These are phyloP conservation scores for Brachionus asplanchnoidis DNA, from an alignment of 1,140 invertebrate species.

Conservation along the genomic window DNA sequence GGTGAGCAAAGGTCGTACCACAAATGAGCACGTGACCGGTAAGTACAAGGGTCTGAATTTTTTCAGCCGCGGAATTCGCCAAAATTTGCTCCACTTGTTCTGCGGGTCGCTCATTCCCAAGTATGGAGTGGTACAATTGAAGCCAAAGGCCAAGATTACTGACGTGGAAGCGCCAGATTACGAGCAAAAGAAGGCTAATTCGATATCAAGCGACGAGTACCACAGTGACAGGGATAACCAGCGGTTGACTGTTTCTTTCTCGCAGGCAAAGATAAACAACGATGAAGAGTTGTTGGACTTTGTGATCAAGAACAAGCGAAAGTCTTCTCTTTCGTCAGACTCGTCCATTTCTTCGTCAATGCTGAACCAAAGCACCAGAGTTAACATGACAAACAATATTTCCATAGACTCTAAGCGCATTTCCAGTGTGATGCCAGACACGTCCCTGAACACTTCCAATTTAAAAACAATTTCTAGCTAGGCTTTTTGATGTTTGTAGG, in stretches of 20 bases:
- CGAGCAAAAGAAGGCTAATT: not conserved
- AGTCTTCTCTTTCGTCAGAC: constrained; percentile 10
- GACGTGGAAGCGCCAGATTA: not conserved
- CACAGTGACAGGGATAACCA: constrained; percentile 17
- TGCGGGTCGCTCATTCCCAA: not conserved
- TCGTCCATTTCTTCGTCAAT: constrained; percentile 38
- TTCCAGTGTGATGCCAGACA: not conserved
- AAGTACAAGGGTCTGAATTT: constrained; percentile 97
- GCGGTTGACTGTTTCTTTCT: constrained; percentile 1
- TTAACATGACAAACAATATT: not conserved
- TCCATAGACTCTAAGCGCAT: not conserved
- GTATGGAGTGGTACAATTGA: not conserved
- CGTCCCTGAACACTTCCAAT: not conserved
- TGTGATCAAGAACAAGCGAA: constrained; percentile 23
- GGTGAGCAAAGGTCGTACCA: constrained; percentile 94
- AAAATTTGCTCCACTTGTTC: constrained; percentile 27
- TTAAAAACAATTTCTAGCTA: constrained; percentile 7
- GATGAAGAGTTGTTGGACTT: constrained; percentile 27
- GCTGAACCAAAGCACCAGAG: constrained; percentile 16
- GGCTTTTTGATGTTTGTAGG: not conserved
- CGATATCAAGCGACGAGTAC: constrained; percentile 7
- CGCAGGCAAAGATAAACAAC: not conserved
- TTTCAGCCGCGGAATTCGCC: constrained; percentile 52
- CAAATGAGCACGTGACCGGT: constrained; percentile 98
- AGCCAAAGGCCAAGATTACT: not conserved